These are phyloP conservation scores for Cyprinodon variegatus DNA, from an alignment of 2,113 vertebrate species.

Conservation along the genomic window DNA sequence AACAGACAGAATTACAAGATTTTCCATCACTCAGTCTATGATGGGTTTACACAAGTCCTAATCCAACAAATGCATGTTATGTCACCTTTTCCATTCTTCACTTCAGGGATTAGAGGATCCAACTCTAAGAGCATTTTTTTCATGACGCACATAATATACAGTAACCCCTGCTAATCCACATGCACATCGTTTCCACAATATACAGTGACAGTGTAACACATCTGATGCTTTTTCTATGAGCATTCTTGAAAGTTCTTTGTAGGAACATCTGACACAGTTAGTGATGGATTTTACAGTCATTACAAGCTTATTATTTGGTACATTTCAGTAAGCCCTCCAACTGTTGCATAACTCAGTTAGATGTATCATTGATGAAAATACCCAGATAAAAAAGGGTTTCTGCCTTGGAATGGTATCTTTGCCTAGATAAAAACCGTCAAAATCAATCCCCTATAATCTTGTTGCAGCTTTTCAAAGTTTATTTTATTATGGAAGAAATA, in stretches of 20 bases:
- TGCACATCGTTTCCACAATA: background rate
- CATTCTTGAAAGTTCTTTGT: constrained; percentile 33
- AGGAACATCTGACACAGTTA: constrained; percentile 14
- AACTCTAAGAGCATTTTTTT: constrained; percentile 19
- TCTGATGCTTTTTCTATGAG: constrained; percentile 9
- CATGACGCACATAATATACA: constrained; percentile 10
- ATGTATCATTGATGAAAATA: background rate
- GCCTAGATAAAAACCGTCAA: background rate
- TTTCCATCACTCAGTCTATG: constrained; percentile 39
- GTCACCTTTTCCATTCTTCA: constrained; percentile 25
- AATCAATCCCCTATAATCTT: background rate
- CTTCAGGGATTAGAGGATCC: constrained; percentile 35
- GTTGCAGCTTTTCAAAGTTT: background rate
- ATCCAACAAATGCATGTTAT: constrained; percentile 33
- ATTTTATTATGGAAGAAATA: background rate
- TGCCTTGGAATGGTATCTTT: background rate
- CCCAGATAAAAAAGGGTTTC: background rate
- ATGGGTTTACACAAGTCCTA: constrained; percentile 21
- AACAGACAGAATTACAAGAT: constrained; percentile 25
- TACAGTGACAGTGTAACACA: constrained; percentile 1
- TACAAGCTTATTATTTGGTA: background rate
- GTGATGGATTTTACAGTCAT: background rate
- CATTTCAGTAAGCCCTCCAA: background rate
- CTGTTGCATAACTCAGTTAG: background rate
- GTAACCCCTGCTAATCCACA: background rate